phyloP scores from a whole-genome alignment of 2,888 invertebrate species.

The Spilarctia lutea region DNA sequence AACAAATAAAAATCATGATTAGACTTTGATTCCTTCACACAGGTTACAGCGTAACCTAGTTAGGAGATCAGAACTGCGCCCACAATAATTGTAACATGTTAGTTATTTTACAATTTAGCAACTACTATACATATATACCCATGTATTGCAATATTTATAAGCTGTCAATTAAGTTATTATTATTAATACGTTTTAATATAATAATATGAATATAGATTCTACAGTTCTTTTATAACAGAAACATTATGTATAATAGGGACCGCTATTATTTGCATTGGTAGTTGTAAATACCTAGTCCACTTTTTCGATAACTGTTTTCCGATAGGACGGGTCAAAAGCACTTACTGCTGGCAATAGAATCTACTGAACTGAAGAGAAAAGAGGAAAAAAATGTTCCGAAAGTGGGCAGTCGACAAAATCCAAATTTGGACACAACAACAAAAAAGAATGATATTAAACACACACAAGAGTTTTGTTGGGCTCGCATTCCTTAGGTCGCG shows the following conservation, averaged over 20 bases:
- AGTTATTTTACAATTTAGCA: too few relatives aligned
- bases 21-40: too few relatives aligned
- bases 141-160: too few relatives aligned
- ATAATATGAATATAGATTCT: not conserved
- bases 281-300: constrained; percentile 9
- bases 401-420: constrained; percentile 15
- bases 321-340: constrained; percentile 20
- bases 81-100: too few relatives aligned
- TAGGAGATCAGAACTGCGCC: too few relatives aligned
- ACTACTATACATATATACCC: too few relatives aligned
- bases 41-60: too few relatives aligned
- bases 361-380: constrained; percentile 1
- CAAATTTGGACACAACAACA: constrained; percentile 14
- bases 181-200: too few relatives aligned
- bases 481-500: constrained; percentile 2
- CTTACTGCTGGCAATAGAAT: constrained; percentile 16
- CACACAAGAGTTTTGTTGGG: constrained; percentile 7
- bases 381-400: constrained; percentile 11
- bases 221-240: not conserved
- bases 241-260: not conserved
- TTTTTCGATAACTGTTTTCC: constrained; percentile 16
- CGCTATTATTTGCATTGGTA: not conserved
- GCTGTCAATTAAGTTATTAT: too few relatives aligned
- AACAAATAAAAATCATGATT: too few relatives aligned
- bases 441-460: constrained; percentile 14